Conservation (phyloP, 2,888 invertebrate genomes). For the Latrodectus hesperus region DNA sequence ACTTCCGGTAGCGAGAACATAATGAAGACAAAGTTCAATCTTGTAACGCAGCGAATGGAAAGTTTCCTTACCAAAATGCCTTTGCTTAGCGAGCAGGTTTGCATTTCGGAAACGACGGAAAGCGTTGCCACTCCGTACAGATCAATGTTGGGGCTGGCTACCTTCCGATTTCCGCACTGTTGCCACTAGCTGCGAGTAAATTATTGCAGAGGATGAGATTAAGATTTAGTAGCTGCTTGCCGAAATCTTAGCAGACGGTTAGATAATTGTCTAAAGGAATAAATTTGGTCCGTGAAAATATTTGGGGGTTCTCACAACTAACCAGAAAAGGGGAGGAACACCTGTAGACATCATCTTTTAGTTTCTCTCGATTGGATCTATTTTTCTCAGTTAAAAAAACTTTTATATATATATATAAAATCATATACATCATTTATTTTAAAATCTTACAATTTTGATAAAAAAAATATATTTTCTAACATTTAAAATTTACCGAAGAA, state of each 20-base stretch:
- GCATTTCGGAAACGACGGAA: too few relatives aligned
- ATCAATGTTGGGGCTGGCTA: neutral
- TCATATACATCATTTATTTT: too few relatives aligned
- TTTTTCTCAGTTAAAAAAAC: too few relatives aligned
- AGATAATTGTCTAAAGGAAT: constrained; percentile 43
- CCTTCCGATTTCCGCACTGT: neutral
- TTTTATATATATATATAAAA: too few relatives aligned
- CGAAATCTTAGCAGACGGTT: constrained; percentile 15
- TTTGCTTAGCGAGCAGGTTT: too few relatives aligned
- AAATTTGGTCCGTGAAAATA: constrained; percentile 32
- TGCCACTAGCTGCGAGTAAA: constrained; percentile 20
- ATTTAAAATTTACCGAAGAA: too few relatives aligned
- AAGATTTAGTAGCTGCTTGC: constrained; percentile 48
- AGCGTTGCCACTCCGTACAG: neutral
- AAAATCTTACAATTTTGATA: too few relatives aligned
- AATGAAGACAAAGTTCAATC: constrained; percentile 56
- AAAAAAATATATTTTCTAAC: too few relatives aligned
- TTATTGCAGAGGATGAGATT: constrained; percentile 46
- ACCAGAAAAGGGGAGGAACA: too few relatives aligned
- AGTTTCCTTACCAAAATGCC: neutral
- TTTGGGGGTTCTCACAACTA: constrained; percentile 19
- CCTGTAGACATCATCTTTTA: too few relatives aligned
- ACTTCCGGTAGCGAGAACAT: constrained; percentile 40
- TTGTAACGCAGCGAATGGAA: constrained; percentile 25
- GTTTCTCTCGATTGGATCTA: too few relatives aligned